phyloP scores from a whole-genome alignment of 1,140 invertebrate genomes.

The Drepana arcuata region DNA sequence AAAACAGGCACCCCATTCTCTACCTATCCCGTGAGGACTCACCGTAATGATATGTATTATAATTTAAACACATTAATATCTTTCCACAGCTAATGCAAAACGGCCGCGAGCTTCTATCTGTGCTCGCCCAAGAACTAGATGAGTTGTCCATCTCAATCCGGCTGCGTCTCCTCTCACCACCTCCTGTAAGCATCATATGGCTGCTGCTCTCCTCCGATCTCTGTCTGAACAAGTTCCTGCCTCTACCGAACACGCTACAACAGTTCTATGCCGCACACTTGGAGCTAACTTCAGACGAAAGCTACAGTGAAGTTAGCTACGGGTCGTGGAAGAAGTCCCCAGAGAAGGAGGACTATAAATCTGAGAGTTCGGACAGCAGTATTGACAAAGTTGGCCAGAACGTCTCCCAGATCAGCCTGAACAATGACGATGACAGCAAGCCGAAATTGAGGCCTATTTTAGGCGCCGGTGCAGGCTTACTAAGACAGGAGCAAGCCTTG shows the following conservation, averaged over 20 bases:
- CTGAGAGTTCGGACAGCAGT: conserved; percentile 15
- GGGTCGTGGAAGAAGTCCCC: conserved; percentile 58
- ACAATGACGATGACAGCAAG: conserved; percentile 44
- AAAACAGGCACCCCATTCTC: too few species aligned
- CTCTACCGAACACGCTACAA: conserved; percentile 51
- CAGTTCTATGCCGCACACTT: conserved; percentile 60
- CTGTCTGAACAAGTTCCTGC: conserved; percentile 60
- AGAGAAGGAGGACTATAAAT: conserved; percentile 29
- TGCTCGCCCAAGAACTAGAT: conserved; percentile 45
- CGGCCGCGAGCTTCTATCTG: conserved; percentile 47
- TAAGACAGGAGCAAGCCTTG: conserved; percentile 42
- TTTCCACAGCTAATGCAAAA: conserved; percentile 59
- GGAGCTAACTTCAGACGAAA: conserved; percentile 46
- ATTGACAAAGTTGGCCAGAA: conserved; percentile 36
- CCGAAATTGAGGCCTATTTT: conserved; percentile 57
- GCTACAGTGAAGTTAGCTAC: conserved; percentile 54
- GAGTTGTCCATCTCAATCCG: conserved; percentile 56
- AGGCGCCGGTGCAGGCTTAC: conserved; percentile 47
- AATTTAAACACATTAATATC: too few species aligned
- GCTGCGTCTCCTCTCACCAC: conserved; percentile 42
- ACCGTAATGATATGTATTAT: too few species aligned
- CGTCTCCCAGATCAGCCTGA: conserved; percentile 40
- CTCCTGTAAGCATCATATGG: conserved; percentile 54
- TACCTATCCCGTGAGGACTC: too few species aligned
- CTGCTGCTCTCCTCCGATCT: conserved; percentile 50